phyloP scores from a whole-genome alignment of 2,797 vertebrate genomes.

The Danio kyathit region DNA sequence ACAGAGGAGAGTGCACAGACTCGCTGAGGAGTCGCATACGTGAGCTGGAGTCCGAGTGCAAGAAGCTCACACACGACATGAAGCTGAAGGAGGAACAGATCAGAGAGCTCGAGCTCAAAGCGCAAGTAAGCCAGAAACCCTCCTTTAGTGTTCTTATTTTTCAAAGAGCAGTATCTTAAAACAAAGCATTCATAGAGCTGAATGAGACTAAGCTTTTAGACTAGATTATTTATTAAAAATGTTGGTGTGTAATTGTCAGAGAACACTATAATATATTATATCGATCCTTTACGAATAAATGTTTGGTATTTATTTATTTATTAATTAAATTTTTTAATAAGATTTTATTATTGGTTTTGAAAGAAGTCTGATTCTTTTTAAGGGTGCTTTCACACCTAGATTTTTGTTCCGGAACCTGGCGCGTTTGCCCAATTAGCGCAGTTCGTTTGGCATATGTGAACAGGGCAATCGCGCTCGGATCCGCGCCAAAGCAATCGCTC shows the following conservation, averaged over 20 bases:
- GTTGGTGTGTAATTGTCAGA: neutral
- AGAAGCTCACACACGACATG: slow-evolving; percentile 93
- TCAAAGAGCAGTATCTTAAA: neutral
- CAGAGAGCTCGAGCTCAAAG: slow-evolving; percentile 92
- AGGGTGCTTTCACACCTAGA: too few species aligned
- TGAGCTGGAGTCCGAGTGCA: slow-evolving; percentile 95
- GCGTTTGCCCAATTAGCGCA: too few species aligned
- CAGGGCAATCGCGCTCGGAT: too few species aligned
- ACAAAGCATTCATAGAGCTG: neutral
- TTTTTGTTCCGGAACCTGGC: too few species aligned
- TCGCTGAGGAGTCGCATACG: slow-evolving; percentile 89
- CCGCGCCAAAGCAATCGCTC: too few species aligned
- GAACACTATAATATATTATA: too few species aligned
- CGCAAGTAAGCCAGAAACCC: slow-evolving; percentile 83
- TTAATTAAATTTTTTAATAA: too few species aligned
- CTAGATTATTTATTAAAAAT: neutral
- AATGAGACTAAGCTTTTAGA: neutral
- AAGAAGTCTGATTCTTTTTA: too few species aligned
- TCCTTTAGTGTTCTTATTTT: neutral
- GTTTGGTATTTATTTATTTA: too few species aligned
- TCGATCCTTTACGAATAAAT: too few species aligned
- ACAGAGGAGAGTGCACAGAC: slow-evolving; percentile 94
- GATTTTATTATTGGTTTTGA: too few species aligned
- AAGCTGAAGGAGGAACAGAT: slow-evolving; percentile 97
- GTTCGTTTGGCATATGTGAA: too few species aligned